Evolutionary conservation across 92 coral and sea anemone species (phyloP).

Genomic region (Porites evermanni): DNA sequence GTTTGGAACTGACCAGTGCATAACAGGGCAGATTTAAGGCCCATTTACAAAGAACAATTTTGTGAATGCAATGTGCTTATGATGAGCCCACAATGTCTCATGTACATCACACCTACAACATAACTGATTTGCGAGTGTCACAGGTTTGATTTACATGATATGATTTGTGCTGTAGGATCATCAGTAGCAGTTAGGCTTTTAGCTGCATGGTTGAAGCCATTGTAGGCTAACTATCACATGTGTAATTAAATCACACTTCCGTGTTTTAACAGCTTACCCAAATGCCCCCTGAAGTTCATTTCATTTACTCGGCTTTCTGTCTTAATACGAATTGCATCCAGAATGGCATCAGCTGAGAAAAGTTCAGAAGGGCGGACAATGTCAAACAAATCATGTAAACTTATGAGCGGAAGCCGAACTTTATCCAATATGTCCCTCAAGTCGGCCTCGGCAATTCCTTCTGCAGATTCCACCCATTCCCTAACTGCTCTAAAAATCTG

Average conservation of each 20-base stretch:
- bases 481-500: constrained; percentile 89
- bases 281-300: constrained; percentile 96
- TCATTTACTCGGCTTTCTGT: constrained; percentile 97
- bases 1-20: no score
- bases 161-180: no score
- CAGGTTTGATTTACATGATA: no score
- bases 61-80: no score
- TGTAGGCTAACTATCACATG: background rate
- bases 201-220: no score
- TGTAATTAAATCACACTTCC: background rate
- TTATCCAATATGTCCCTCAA: constrained; percentile 64
- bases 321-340: constrained; percentile 92
- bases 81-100: no score
- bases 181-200: no score
- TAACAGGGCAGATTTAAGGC: no score
- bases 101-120: no score
- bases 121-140: no score
- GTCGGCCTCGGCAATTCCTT: constrained; percentile 60
- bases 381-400: constrained; percentile 91
- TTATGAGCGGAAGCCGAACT: constrained; percentile 89
- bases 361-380: constrained; percentile 94
- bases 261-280: constrained; percentile 72
- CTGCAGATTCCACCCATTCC: constrained; percentile 88
- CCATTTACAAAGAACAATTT: no score
- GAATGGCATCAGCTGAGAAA: constrained; percentile 88